A percentile compares a stretch with the other conserved stretches of the same genome.
Conservation (phyloP, 1,140 invertebrate genomes). For the Choristoneura fumiferana region DNA sequence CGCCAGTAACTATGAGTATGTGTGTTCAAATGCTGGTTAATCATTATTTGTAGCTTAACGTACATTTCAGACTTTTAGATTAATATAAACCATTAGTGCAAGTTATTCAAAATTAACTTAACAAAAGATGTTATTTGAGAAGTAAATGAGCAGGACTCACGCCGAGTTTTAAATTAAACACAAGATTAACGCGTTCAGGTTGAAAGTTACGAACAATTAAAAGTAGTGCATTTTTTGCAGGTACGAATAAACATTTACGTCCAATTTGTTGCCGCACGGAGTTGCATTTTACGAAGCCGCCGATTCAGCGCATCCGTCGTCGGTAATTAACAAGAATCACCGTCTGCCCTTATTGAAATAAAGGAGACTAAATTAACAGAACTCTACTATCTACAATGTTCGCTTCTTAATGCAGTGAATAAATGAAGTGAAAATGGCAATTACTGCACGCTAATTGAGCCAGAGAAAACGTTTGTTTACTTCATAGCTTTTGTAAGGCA, state of each 20-base stretch:
- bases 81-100: no score
- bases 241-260: slow-evolving; percentile 52
- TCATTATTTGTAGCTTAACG: no score
- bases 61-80: no score
- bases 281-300: slow-evolving; percentile 55
- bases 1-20: no score
- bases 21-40: no score
- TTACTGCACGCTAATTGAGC: neutral
- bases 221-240: neutral
- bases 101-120: no score
- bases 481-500: no score
- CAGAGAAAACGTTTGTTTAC: no score
- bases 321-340: slow-evolving; percentile 70
- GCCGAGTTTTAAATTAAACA: no score
- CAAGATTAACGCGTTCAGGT: neutral
- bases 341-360: slow-evolving; percentile 62
- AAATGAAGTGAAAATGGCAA: slow-evolving; percentile 14
- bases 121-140: no score
- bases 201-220: slow-evolving; percentile 30
- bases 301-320: slow-evolving; percentile 52
- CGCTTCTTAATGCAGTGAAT: neutral
- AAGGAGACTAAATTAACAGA: slow-evolving; percentile 62
- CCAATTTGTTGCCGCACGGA: slow-evolving; percentile 35
- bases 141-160: no score
- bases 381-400: slow-evolving; percentile 24